Evolutionary conservation across 2,797 vertebrate species (phyloP).

Genomic region (Lutjanus argentimaculatus): DNA sequence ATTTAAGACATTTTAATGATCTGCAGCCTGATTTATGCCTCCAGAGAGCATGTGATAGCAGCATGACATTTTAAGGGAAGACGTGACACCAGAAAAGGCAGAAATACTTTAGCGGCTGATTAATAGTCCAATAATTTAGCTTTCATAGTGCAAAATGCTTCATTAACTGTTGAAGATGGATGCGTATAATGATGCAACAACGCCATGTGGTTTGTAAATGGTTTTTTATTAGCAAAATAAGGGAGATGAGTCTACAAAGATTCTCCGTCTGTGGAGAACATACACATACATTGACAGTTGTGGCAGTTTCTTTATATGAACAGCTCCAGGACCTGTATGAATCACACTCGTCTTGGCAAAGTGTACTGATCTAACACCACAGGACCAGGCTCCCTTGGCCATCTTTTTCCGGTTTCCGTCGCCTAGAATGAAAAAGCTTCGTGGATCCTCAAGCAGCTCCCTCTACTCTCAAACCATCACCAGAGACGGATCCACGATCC

Average conservation of each 20-base stretch:
- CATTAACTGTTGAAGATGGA: neutral
- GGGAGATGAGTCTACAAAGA: slow-evolving; percentile 88
- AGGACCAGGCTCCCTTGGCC: slow-evolving; percentile 50
- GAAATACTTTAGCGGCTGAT: neutral
- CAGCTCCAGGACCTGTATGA: slow-evolving; percentile 54
- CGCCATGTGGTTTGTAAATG: slow-evolving; percentile 78
- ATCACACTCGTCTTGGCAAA: slow-evolving; percentile 60
- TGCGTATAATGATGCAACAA: slow-evolving; percentile 12
- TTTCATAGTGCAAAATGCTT: neutral
- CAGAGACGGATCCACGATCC: slow-evolving; percentile 23
- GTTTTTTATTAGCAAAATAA: slow-evolving; percentile 92
- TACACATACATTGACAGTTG: slow-evolving; percentile 77
- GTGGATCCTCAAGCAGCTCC: slow-evolving; percentile 9
- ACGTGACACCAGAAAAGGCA: neutral
- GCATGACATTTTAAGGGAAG: slow-evolving; percentile 16
- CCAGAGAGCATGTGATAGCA: slow-evolving; percentile 16
- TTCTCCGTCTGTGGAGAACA: slow-evolving; percentile 78
- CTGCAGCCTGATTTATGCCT: neutral
- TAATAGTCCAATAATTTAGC: neutral
- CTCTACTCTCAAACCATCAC: slow-evolving; percentile 12
- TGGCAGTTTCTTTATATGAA: slow-evolving; percentile 78
- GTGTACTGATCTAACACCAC: slow-evolving; percentile 46
- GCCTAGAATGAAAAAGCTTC: slow-evolving; percentile 28
- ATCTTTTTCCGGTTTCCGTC: slow-evolving; percentile 1
- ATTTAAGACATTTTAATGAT: too few relatives aligned